phyloP scores from a whole-genome alignment of 2,797 vertebrate genomes.

The Eurystomus glaucurus region DNA sequence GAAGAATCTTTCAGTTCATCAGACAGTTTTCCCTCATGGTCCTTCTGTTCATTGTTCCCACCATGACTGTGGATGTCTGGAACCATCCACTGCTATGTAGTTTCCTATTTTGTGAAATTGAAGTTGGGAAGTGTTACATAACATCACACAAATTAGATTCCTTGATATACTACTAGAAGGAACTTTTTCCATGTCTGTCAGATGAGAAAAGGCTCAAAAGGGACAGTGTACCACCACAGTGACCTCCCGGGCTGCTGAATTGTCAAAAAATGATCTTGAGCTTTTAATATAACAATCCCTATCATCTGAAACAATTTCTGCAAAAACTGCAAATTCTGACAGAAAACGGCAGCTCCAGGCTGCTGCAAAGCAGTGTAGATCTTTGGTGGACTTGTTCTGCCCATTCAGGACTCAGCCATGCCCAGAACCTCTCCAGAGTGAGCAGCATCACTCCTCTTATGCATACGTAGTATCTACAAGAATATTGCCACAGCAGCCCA shows the following conservation, averaged over 20 bases:
- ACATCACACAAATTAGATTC: neutral
- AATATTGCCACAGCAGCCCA: neutral
- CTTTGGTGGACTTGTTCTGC: neutral
- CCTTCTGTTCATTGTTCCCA: neutral
- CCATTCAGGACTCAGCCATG: neutral
- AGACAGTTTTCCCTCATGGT: neutral
- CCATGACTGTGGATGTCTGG: neutral
- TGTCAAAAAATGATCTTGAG: neutral
- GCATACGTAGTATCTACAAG: neutral
- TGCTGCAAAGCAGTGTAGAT: neutral
- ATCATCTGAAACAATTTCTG: neutral
- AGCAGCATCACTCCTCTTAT: neutral
- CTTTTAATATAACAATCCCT: neutral
- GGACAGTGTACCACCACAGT: neutral
- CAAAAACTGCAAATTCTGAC: neutral
- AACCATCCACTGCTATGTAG: neutral
- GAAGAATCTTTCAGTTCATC: neutral
- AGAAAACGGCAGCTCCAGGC: neutral
- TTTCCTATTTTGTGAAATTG: neutral
- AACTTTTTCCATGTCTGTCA: neutral
- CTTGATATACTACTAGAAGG: neutral
- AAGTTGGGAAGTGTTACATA: neutral
- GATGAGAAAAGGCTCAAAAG: neutral
- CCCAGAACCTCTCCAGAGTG: neutral
- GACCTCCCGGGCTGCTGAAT: neutral